Percentiles rank a stretch among this genome's conserved stretches.
These are phyloP conservation scores for Orientallactaga bullata DNA, from an alignment of 2,113 vertebrate genomes.

Conservation along the genomic window DNA sequence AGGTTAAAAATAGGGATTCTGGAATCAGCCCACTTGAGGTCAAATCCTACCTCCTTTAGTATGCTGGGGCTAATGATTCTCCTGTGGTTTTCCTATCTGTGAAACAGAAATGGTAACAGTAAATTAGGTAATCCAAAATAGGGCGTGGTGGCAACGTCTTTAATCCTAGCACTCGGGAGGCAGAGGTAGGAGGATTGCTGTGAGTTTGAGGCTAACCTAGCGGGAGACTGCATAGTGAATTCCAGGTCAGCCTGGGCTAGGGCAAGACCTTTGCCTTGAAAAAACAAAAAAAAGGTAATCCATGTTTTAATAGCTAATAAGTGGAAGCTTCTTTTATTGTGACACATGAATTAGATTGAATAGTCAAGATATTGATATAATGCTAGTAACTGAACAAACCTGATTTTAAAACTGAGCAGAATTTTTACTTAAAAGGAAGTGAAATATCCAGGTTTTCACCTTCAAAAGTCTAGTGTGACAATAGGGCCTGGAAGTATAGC, in stretches of 20 bases:
- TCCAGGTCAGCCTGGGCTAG: too few species aligned
- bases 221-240: too few species aligned
- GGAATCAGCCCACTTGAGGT: background rate
- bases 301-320: background rate
- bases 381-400: background rate
- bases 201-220: too few species aligned
- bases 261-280: too few species aligned
- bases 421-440: background rate
- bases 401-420: background rate
- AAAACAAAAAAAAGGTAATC: background rate
- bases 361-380: background rate
- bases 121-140: background rate
- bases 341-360: constrained; percentile 5
- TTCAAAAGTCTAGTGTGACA: constrained; percentile 18
- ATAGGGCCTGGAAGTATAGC: background rate
- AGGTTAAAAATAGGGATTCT: constrained; percentile 38
- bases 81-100: background rate
- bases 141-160: too few species aligned
- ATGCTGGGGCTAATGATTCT: constrained; percentile 28
- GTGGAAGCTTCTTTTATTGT: constrained; percentile 3
- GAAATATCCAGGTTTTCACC: background rate
- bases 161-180: too few species aligned
- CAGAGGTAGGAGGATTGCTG: too few species aligned
- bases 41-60: background rate
- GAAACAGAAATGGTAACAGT: background rate